Conservation (phyloP, 2,113 vertebrate species). For the Brienomyrus longianalis region DNA sequence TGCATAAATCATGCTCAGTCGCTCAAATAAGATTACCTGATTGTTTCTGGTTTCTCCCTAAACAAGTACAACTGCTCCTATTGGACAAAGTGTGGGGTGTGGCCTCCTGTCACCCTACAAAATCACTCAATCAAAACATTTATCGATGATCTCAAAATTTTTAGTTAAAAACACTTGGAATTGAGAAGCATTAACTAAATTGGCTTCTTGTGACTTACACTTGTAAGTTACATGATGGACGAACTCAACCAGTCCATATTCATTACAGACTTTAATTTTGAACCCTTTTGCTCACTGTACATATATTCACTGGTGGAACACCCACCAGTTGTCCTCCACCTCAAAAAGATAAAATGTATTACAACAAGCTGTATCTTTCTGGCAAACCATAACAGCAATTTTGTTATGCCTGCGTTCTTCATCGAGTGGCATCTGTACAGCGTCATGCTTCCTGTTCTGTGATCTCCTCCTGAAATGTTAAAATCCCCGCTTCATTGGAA, state of each 20-base stretch:
- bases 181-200: not conserved
- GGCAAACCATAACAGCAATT: not conserved
- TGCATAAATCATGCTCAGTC: not conserved
- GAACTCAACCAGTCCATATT: not conserved
- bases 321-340: not conserved
- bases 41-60: not conserved
- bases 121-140: not conserved
- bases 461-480: not conserved
- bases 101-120: not conserved
- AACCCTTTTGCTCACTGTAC: not conserved
- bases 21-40: not conserved
- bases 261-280: not conserved
- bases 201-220: not conserved
- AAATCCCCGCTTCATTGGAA: not conserved
- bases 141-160: not conserved
- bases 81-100: not conserved
- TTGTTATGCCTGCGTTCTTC: not conserved
- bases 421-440: not conserved
- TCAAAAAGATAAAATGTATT: not conserved
- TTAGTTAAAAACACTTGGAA: not conserved
- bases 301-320: not conserved
- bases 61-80: not conserved
- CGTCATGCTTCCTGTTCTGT: not conserved
- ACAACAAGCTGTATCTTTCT: not conserved
- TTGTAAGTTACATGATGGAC: not conserved